Evolutionary conservation across 2,113 vertebrate genomes (phyloP), one percentile per base, ranked within the genome.

Genomic region (Xenus cinereus): DNA sequence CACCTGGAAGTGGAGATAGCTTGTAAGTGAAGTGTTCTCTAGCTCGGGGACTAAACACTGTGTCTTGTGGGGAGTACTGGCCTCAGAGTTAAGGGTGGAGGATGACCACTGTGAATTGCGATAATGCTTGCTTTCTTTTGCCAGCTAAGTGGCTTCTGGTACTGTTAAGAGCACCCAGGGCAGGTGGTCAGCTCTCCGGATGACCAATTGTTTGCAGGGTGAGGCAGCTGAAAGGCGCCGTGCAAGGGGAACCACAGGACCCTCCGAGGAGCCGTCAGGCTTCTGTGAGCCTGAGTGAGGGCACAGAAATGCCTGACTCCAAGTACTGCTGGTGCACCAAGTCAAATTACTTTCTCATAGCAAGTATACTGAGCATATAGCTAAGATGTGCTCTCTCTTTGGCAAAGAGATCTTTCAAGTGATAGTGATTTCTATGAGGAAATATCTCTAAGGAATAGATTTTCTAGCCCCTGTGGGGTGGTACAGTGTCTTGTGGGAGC

Each of bases 211-310:
- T 11, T 45, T 74, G 10, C 12, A 11, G 43, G 51, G 13, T 60
- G 28, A 15, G 23, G n/a, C 28, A 50, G 32, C 4, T 24, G 32
- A 68, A 43, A 72, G 54, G 43, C 1, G 7, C 2, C 0, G 0
- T 35, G 46, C 8, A 10, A 83, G 35, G 41, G 43, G 56, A 73
- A 27, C 19, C 33, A 7, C 15, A 27, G 56, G 24, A 32, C 6
- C 35, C 35, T 60, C 1, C 1, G 3, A 27, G 26, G 0, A 4
- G 37, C 28, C 12, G 12, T 18, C 18, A 2, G 56, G 37, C 28
- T 60, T 33, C 32, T 26, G n/a, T 15, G 39, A 57, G 12, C 20
- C 41, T 30, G 76, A 35, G 41, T 30, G 35, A 27, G 27, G 74
- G n/a, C 23, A 22, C 35, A 26, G 45, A 50, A 82, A 37, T 4